These are phyloP conservation scores for Pelobates cultripes DNA, from an alignment of 2,797 vertebrate species.

Conservation along the genomic window DNA sequence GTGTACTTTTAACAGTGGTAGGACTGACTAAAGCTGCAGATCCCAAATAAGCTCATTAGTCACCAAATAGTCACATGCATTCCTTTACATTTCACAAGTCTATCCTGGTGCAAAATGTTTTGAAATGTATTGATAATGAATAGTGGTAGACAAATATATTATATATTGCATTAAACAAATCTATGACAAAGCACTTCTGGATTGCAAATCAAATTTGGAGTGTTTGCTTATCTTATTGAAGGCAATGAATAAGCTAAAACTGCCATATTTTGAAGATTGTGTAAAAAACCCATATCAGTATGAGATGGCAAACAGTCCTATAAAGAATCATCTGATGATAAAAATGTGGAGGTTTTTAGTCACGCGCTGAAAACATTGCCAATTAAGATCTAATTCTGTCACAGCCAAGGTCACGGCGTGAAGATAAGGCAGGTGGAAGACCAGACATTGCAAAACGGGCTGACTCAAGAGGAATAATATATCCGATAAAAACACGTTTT, in stretches of 20 bases:
- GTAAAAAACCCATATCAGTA: not conserved
- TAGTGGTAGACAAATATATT: too few relatives aligned
- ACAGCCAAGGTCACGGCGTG: conserved; percentile 60
- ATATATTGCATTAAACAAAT: too few relatives aligned
- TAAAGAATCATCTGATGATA: conserved; percentile 62
- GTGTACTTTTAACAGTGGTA: too few relatives aligned
- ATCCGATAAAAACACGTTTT: conserved; percentile 62
- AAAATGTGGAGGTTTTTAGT: conserved; percentile 59
- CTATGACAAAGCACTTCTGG: too few relatives aligned
- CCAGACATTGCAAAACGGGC: conserved; percentile 63
- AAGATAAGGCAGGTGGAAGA: conserved; percentile 65
- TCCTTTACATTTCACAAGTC: too few relatives aligned
- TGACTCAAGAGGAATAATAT: conserved; percentile 72
- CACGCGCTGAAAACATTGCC: conserved; percentile 63
- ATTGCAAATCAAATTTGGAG: too few relatives aligned
- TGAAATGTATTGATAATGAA: too few relatives aligned
- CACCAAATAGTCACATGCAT: too few relatives aligned
- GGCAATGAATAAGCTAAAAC: not conserved
- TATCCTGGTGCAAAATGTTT: too few relatives aligned
- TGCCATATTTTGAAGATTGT: not conserved
- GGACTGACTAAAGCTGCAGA: too few relatives aligned
- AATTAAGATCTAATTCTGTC: conserved; percentile 65
- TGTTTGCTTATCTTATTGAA: too few relatives aligned
- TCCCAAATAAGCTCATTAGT: too few relatives aligned
- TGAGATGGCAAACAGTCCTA: conserved; percentile 64